Base-by-base conservation (phyloP, 1,140 invertebrate species). In the Bradysia coprophila region DNA sequence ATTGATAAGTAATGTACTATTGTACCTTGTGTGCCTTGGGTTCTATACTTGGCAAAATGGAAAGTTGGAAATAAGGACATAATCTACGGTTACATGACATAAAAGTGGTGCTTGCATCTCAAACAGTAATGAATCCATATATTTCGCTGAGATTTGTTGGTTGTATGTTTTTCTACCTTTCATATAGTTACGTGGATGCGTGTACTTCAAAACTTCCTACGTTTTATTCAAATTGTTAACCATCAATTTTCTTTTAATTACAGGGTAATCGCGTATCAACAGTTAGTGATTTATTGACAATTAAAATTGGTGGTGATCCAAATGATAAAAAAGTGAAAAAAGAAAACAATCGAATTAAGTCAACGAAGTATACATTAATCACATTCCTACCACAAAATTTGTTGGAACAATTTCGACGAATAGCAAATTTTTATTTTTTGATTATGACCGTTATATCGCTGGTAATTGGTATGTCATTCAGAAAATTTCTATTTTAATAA, bases 351-450 rank as follows among this genome's bases (percentile, higher is more conserved):
- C 68, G 65, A 22, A 71, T 79, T 43, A 68, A 67, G 45, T 74
- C 75, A 1, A 74, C 72, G 11, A 78, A 76, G 70, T 91, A 91
- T 53, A 82, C 81, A 11, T 11, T 79, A 41, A 74, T 79, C 60
- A 84, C 73, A 56, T 90, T 90, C 52, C 46, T 89, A 36, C 82
- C 82, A 28, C 83, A 83, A 59, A 90, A 89, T 65, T 55, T 91
- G 22, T 73, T 77, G 49, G 83, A 89, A 53, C 86, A 91, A 61
- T 87, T 91, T 56, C 67, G 81, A 2, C 67, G 86, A 44, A 64
- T 88, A 21, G 84, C 82, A 19, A 90, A 89, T 62, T 84, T 88
- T 50, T 91, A 88, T 54, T 91, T 91, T 51, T 64, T 89, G 0
- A 62, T 76, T 37, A 72, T 81, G 41, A 71, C 72, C 10, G 56